Evolutionary conservation across 2,888 invertebrate species (phyloP).

Genomic region (Agrilus mali): DNA sequence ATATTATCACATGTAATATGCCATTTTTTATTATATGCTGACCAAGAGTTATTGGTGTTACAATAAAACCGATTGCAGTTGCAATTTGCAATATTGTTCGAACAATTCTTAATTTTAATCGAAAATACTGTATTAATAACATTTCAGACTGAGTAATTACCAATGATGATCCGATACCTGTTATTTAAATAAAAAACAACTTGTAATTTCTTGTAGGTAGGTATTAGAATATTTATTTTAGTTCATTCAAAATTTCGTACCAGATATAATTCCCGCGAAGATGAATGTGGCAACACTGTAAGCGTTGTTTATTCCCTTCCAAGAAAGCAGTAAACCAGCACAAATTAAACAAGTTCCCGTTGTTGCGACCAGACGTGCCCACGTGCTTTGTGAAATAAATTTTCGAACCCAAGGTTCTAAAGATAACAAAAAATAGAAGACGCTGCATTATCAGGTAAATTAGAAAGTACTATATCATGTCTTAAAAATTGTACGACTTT

Average conservation of each 20-base stretch:
- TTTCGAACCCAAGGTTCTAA: slow-evolving; percentile 46
- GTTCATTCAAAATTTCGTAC: slow-evolving; percentile 26
- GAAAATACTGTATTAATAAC: slow-evolving; percentile 45
- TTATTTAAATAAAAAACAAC: slow-evolving; percentile 18
- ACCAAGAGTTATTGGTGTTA: slow-evolving; percentile 40
- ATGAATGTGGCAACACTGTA: slow-evolving; percentile 29
- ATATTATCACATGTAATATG: slow-evolving; percentile 36
- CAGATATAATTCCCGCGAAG: slow-evolving; percentile 40
- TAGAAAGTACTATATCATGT: no score
- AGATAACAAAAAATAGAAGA: no score
- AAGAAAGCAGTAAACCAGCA: slow-evolving; percentile 42
- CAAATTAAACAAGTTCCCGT: slow-evolving; percentile 45
- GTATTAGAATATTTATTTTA: no score
- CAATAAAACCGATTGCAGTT: slow-evolving; percentile 40
- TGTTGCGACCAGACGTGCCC: slow-evolving; percentile 45
- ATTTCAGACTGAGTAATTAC: slow-evolving; percentile 45
- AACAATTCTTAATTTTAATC: slow-evolving; percentile 40
- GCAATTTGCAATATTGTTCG: slow-evolving; percentile 40
- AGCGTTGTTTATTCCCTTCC: slow-evolving; percentile 25
- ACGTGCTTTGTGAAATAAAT: slow-evolving; percentile 42
- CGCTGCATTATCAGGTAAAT: no score
- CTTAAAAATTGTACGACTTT: no score
- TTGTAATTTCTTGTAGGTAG: not conserved
- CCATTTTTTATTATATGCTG: slow-evolving; percentile 36
- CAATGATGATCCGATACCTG: slow-evolving; percentile 45